A percentile compares a stretch with the other conserved stretches of the same genome.
Conservation (phyloP, 2,888 invertebrate species). For the Lissonota sp. region DNA sequence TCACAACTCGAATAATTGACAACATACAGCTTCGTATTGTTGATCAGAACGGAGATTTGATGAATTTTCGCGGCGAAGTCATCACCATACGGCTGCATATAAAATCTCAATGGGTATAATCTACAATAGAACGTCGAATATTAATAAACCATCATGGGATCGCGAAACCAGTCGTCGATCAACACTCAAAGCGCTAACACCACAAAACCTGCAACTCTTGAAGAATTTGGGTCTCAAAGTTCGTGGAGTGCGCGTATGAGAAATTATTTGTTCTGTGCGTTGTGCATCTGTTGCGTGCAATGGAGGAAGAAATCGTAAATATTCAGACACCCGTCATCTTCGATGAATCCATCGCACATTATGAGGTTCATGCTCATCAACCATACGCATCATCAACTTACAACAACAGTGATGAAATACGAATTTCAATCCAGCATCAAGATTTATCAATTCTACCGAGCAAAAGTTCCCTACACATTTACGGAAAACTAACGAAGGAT, state of each 20-base stretch:
- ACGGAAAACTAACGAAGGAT: constrained; percentile 30
- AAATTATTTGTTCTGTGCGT: not conserved
- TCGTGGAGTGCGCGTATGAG: not conserved
- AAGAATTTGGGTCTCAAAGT: not conserved
- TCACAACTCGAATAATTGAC: constrained; percentile 23
- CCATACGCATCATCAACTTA: not conserved
- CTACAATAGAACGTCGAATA: constrained; percentile 1
- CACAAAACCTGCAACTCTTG: constrained; percentile 8
- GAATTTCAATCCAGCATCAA: not conserved
- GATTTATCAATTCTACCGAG: constrained; percentile 37
- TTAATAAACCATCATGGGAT: constrained; percentile 16
- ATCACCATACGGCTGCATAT: constrained; percentile 61
- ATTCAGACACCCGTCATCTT: not conserved
- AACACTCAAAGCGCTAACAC: constrained; percentile 5
- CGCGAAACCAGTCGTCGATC: constrained; percentile 15
- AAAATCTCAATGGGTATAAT: constrained; percentile 22
- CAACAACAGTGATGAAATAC: not conserved
- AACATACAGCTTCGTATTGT: constrained; percentile 19
- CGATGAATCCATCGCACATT: not conserved
- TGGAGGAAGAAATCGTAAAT: not conserved
- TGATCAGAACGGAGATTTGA: constrained; percentile 53
- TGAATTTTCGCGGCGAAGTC: constrained; percentile 17
- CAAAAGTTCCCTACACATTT: constrained; percentile 62
- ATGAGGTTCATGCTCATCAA: not conserved
- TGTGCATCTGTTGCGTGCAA: not conserved